Percentiles rank a stretch among this genome's conserved stretches.
phyloP scores from a whole-genome alignment of 2,888 invertebrate genomes.

The Polyploca ridens region DNA sequence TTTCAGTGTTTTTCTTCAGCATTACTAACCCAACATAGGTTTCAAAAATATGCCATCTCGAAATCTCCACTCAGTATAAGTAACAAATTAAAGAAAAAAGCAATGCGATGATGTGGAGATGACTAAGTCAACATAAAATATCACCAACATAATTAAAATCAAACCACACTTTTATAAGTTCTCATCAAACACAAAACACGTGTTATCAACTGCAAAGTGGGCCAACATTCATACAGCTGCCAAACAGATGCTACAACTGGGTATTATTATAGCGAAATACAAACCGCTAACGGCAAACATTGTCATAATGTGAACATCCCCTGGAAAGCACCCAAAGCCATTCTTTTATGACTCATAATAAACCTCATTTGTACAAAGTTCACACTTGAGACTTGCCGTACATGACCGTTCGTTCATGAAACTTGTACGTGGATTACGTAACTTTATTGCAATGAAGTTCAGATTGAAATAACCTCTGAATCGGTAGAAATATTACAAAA shows the following conservation, averaged over 20 bases:
- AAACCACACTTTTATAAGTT: slow-evolving; percentile 28
- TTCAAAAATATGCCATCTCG: too few species aligned
- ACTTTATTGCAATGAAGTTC: too few species aligned
- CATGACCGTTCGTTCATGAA: not conserved
- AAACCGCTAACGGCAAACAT: slow-evolving; percentile 44
- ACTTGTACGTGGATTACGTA: too few species aligned
- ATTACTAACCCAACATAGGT: too few species aligned
- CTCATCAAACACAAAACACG: slow-evolving; percentile 39
- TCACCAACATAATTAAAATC: slow-evolving; percentile 23
- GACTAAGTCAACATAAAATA: not conserved
- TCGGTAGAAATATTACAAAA: too few species aligned
- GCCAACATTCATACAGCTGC: slow-evolving; percentile 56
- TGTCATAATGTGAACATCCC: slow-evolving; percentile 24
- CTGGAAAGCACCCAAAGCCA: slow-evolving; percentile 37
- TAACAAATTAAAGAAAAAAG: not conserved
- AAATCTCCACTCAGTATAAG: too few species aligned
- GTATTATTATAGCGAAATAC: slow-evolving; percentile 51
- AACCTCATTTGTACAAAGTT: slow-evolving; percentile 3
- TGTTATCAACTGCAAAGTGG: slow-evolving; percentile 54
- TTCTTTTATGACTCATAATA: slow-evolving; percentile 2
- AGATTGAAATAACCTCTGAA: too few species aligned
- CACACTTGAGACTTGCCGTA: not conserved
- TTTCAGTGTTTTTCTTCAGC: too few species aligned
- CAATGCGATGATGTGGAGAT: not conserved
- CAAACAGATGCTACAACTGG: slow-evolving; percentile 54